A percentile compares a stretch with the other conserved stretches of the same genome.
phyloP scores from a whole-genome alignment of 1,140 invertebrate genomes.

The Ceratoteleas bidentatus region DNA sequence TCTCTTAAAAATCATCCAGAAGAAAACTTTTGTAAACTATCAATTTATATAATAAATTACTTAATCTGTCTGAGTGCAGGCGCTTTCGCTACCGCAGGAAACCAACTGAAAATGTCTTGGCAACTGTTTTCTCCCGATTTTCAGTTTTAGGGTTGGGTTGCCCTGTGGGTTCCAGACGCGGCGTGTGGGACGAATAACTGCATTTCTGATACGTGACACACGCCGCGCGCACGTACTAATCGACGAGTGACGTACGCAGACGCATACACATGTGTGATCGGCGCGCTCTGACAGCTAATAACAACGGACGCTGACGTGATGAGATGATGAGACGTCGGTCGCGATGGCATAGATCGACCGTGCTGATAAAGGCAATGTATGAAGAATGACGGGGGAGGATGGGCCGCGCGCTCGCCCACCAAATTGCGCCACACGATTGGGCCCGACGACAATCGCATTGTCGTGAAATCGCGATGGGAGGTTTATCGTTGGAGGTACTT shows the following conservation, averaged over 20 bases:
- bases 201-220: constrained; percentile 72
- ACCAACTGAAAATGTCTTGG: too few relatives aligned
- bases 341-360: constrained; percentile 40
- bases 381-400: constrained; percentile 55
- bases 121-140: too few relatives aligned
- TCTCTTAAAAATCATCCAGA: too few relatives aligned
- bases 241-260: constrained; percentile 38
- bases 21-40: too few relatives aligned
- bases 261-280: constrained; percentile 43
- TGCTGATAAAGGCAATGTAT: constrained; percentile 50
- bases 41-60: too few relatives aligned
- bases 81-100: background rate
- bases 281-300: constrained; percentile 54
- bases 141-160: constrained; percentile 66
- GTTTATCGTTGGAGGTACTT: constrained; percentile 9
- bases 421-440: constrained; percentile 35
- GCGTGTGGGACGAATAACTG: constrained; percentile 70
- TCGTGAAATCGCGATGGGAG: constrained; percentile 11
- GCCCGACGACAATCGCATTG: constrained; percentile 33
- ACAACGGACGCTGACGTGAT: constrained; percentile 26
- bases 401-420: constrained; percentile 44
- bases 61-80: constrained; percentile 32
- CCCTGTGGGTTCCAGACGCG: constrained; percentile 52
- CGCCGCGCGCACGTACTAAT: constrained; percentile 31
- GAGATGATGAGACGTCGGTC: constrained; percentile 54